These are phyloP conservation scores for Eidolon helvum DNA, from an alignment of 2,113 vertebrate genomes.

Conservation along the genomic window DNA sequence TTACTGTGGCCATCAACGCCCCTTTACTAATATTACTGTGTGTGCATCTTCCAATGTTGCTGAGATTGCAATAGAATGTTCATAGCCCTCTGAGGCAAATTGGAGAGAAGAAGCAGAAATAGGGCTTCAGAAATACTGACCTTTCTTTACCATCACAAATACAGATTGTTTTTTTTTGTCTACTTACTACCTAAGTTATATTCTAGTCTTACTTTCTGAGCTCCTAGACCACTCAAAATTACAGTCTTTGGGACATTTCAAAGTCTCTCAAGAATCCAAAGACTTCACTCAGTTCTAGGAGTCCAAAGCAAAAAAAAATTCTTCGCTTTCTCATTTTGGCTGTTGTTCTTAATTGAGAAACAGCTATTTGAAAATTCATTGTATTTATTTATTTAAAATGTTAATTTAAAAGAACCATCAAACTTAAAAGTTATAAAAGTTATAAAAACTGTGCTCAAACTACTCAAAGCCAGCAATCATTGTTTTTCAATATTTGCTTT, in stretches of 20 bases:
- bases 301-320: background rate
- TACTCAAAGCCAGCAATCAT: background rate
- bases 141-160: background rate
- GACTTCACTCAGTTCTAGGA: background rate
- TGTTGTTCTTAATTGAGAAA: background rate
- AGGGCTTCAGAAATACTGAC: background rate
- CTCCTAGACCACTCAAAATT: background rate
- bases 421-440: background rate
- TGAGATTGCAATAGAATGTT: background rate
- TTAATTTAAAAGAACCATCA: background rate
- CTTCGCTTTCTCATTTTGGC: background rate
- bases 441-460: background rate
- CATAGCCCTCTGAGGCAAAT: background rate
- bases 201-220: background rate
- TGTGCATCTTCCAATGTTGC: background rate
- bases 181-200: background rate
- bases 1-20: background rate
- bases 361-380: background rate
- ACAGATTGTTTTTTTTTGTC: background rate
- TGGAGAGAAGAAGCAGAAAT: background rate
- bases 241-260: background rate
- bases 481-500: background rate
- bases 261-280: background rate
- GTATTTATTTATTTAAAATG: slow-evolving; percentile 28
- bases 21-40: background rate